phyloP scores from a whole-genome alignment of 2,888 invertebrate genomes.

The Caenorhabditis virilis region DNA sequence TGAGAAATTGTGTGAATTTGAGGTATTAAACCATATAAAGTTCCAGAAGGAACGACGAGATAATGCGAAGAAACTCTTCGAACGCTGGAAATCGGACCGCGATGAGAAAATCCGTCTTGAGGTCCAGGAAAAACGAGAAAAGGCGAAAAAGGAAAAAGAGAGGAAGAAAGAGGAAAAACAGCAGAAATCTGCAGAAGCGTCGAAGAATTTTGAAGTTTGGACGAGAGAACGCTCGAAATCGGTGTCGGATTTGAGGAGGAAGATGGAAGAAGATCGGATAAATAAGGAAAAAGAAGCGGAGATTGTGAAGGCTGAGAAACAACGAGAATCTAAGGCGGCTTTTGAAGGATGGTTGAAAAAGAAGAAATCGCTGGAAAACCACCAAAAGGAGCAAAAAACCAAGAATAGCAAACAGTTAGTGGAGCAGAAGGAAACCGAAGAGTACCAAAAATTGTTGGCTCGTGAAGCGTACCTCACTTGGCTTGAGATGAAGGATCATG shows the following conservation, averaged over 20 bases:
- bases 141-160: neutral
- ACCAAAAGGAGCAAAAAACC: neutral
- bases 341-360: constrained; percentile 35
- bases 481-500: constrained; percentile 40
- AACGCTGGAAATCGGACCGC: constrained; percentile 33
- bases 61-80: constrained; percentile 32
- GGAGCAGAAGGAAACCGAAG: constrained; percentile 13
- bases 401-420: neutral
- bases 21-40: neutral
- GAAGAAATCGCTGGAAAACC: neutral
- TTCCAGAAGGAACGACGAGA: constrained; percentile 34
- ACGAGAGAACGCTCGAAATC: constrained; percentile 32
- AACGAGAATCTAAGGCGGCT: constrained; percentile 29
- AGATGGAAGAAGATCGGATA: constrained; percentile 10
- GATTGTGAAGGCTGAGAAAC: constrained; percentile 12
- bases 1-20: neutral
- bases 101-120: constrained; percentile 20
- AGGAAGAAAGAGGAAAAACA: constrained; percentile 40
- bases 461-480: constrained; percentile 44
- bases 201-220: constrained; percentile 38
- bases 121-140: neutral
- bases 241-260: constrained; percentile 11
- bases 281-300: constrained; percentile 15
- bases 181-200: constrained; percentile 44
- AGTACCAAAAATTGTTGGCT: constrained; percentile 22